Evolutionary conservation across 2,113 vertebrate genomes (phyloP).

Genomic region (Axis porcinus): DNA sequence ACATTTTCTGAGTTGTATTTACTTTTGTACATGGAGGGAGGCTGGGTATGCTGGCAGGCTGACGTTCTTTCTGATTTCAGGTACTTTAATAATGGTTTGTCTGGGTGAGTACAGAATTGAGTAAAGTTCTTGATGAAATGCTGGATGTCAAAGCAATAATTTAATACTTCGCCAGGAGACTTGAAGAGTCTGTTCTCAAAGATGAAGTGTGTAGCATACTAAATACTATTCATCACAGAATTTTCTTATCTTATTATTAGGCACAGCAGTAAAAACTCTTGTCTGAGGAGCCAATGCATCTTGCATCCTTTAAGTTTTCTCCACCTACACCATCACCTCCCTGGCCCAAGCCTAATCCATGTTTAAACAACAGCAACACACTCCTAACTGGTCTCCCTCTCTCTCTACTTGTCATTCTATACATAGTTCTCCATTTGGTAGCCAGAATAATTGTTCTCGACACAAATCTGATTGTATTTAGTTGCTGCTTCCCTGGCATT

Average conservation of each 20-base stretch:
- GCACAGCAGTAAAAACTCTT: neutral
- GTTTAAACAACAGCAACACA: neutral
- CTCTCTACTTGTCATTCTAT: neutral
- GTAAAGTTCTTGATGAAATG: constrained; percentile 21
- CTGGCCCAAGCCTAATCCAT: neutral
- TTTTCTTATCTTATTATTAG: neutral
- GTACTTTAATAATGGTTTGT: constrained; percentile 29
- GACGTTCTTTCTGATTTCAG: constrained; percentile 32
- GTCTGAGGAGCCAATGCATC: neutral
- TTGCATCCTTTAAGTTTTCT: neutral
- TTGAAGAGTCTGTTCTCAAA: neutral
- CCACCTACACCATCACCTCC: neutral
- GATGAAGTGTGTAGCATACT: neutral
- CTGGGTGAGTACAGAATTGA: neutral
- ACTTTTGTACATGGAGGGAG: neutral
- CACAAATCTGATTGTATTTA: neutral
- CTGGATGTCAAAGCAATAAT: constrained; percentile 10
- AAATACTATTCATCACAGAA: neutral
- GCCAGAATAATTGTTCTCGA: neutral
- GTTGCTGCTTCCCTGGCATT: neutral
- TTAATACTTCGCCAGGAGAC: neutral
- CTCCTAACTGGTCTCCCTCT: neutral
- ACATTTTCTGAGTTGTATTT: constrained; percentile 5
- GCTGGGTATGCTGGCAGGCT: neutral
- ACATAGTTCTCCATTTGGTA: neutral